These are phyloP conservation scores for Muricea muricata DNA, from an alignment of 92 coral and sea anemone genomes.

Conservation along the genomic window DNA sequence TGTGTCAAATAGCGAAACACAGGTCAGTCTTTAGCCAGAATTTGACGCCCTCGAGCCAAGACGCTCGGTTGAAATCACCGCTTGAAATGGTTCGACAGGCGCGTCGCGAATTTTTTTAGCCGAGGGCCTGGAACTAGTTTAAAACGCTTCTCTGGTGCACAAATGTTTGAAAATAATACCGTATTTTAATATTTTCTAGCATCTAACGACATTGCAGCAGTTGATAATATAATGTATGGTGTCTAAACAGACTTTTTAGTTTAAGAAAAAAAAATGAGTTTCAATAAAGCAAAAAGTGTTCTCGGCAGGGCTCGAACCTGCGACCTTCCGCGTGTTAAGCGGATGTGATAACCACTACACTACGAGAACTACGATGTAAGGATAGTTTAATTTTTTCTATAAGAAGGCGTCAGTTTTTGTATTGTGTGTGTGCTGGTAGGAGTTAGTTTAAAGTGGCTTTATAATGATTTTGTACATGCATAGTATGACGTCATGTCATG, in stretches of 20 bases:
- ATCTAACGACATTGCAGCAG: not conserved
- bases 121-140: not conserved
- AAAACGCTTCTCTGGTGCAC: not conserved
- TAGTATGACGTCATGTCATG: not conserved
- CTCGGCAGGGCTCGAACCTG: constrained; percentile 66
- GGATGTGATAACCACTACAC: constrained; percentile 70
- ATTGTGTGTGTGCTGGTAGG: not conserved
- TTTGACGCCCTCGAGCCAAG: not conserved
- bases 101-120: too few relatives aligned
- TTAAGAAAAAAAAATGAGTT: not conserved
- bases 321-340: constrained; percentile 68
- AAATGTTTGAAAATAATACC: not conserved
- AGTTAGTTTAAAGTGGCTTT: not conserved
- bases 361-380: constrained; percentile 49
- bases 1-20: constrained; percentile 73
- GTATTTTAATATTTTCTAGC: not conserved
- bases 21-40: constrained; percentile 58
- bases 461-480: too few relatives aligned
- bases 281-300: not conserved
- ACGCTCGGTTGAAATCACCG: too few relatives aligned
- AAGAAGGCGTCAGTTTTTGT: too few relatives aligned
- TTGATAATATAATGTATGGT: not conserved
- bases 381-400: not conserved
- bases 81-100: too few relatives aligned
- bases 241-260: not conserved